Percentiles rank a stretch among this genome's conserved stretches.
These are phyloP conservation scores for Theretra japonica DNA, from an alignment of 2,888 invertebrate species.

Conservation along the genomic window DNA sequence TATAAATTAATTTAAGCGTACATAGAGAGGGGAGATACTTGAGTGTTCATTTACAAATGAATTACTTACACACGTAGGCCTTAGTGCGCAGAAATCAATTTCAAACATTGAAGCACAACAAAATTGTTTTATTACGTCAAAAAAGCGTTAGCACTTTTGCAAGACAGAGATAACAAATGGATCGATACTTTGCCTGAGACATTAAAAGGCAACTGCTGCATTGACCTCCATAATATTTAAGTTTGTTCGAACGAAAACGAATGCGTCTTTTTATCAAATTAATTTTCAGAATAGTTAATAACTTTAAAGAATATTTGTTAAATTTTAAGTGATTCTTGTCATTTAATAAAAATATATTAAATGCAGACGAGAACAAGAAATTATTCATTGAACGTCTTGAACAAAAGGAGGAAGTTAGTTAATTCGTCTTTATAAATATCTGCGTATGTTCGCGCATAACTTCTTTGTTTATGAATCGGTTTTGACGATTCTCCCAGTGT, in stretches of 20 bases:
- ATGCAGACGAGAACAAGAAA: no score
- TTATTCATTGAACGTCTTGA: no score
- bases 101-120: conserved; percentile 1
- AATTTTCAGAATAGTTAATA: neutral
- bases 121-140: conserved; percentile 30
- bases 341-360: no score
- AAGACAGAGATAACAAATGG: conserved; percentile 80
- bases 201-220: conserved; percentile 81
- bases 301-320: no score
- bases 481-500: no score
- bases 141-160: conserved; percentile 67
- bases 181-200: conserved; percentile 81
- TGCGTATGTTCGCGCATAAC: no score
- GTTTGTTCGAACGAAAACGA: conserved; percentile 17
- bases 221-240: conserved; percentile 65
- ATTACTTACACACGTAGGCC: neutral
- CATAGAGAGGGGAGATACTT: neutral
- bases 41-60: no score
- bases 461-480: no score
- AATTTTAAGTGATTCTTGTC: no score
- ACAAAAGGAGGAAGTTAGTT: no score
- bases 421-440: no score
- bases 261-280: conserved; percentile 1
- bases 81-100: neutral
- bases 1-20: conserved; percentile 1